Conservation (phyloP, 2,888 invertebrate genomes). For the Chouioia cunea region DNA sequence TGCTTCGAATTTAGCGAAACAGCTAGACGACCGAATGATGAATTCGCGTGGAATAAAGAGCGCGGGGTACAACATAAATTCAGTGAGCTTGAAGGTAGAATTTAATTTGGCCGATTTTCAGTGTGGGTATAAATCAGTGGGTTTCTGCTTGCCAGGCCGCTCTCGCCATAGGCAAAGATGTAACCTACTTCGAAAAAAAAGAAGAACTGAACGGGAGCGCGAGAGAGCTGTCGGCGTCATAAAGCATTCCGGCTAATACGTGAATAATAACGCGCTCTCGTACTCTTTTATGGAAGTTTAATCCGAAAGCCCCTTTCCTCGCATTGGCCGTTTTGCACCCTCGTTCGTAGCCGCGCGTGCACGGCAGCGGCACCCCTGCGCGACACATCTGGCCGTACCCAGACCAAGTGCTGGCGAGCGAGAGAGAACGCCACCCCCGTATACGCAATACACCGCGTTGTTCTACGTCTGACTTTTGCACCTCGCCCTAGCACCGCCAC, state of each 20-base stretch:
- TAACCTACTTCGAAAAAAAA: conserved; percentile 13
- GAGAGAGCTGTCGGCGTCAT: background rate
- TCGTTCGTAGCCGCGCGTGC: background rate
- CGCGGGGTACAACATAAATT: background rate
- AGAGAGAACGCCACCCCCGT: background rate
- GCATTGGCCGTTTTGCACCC: conserved; percentile 3
- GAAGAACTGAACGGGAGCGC: background rate
- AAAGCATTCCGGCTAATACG: conserved; percentile 4
- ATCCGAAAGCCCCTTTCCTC: conserved; percentile 12
- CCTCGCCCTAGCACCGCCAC: background rate
- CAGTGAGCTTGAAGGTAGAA: conserved; percentile 18
- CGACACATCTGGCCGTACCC: too few species aligned
- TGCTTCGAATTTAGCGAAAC: conserved; percentile 34
- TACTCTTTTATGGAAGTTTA: conserved; percentile 23
- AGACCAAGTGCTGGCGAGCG: background rate
- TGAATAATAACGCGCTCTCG: conserved; percentile 19
- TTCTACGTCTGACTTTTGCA: conserved; percentile 27
- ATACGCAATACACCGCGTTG: background rate
- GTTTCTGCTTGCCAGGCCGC: too few species aligned
- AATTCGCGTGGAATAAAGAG: too few species aligned
- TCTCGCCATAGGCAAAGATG: too few species aligned
- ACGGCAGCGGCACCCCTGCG: too few species aligned
- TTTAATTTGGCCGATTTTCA: conserved; percentile 13
- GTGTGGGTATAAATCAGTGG: conserved; percentile 3
- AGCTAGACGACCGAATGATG: conserved; percentile 16